Conservation (phyloP, 1,140 invertebrate genomes). For the Brachionus plicatilis region DNA sequence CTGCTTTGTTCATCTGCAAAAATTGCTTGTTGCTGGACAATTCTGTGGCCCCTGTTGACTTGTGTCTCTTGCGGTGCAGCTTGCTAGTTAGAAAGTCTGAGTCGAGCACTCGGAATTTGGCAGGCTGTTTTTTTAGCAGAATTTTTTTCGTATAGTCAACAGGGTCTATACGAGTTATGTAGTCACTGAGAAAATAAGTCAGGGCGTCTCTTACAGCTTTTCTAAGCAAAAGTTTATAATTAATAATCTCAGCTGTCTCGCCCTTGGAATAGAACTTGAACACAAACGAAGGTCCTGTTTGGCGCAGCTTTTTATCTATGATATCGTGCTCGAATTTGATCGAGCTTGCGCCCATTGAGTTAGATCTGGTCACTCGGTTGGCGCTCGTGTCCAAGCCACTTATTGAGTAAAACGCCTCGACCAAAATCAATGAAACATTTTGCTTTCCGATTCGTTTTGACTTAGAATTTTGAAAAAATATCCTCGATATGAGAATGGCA, state of each 20-base stretch:
- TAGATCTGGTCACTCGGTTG: constrained; percentile 3
- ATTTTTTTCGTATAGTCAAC: background rate
- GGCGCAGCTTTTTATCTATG: background rate
- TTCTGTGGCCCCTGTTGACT: constrained; percentile 7
- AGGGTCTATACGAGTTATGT: constrained; percentile 2
- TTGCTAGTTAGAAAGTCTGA: background rate
- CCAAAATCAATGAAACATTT: constrained; percentile 1
- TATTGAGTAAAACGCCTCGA: constrained; percentile 21
- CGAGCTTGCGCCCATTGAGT: constrained; percentile 14
- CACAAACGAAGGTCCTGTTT: constrained; percentile 1
- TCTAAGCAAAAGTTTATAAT: background rate
- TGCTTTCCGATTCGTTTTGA: constrained; percentile 17
- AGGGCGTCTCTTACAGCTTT: background rate
- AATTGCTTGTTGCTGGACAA: background rate
- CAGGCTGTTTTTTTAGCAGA: background rate
- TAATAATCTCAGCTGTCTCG: background rate
- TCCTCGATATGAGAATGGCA: background rate
- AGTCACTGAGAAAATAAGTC: constrained; percentile 7
- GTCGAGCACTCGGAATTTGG: background rate
- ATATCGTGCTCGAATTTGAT: background rate
- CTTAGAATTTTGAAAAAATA: constrained; percentile 37
- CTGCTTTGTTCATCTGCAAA: constrained; percentile 8
- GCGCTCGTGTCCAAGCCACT: background rate
- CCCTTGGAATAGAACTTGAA: constrained; percentile 22
- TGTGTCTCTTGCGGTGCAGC: constrained; percentile 21